Percentiles rank a stretch among this genome's conserved stretches.
Conservation (phyloP, 1,140 invertebrate genomes). For the Penaeus indicus region DNA sequence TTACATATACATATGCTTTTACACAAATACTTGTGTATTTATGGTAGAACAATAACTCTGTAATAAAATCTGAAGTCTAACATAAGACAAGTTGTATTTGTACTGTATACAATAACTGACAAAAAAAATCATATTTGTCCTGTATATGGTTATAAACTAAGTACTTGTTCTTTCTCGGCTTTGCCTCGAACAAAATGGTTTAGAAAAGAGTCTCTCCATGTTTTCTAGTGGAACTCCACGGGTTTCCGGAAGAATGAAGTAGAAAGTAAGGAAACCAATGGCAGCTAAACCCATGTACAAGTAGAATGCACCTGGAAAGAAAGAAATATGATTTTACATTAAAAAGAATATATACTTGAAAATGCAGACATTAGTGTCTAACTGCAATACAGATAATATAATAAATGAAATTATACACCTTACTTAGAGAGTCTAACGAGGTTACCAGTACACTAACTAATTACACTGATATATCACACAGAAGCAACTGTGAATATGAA, state of each 20-base stretch:
- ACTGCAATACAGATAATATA: too few species aligned
- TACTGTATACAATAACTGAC: too few species aligned
- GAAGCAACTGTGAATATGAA: too few species aligned
- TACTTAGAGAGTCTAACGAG: too few species aligned
- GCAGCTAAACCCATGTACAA: slow-evolving; percentile 73
- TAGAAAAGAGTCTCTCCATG: slow-evolving; percentile 72
- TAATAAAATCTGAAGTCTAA: neutral
- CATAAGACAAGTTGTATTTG: neutral
- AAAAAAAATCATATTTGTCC: neutral
- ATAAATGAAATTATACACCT: too few species aligned
- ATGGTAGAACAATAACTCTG: too few species aligned
- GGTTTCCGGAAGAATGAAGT: slow-evolving; percentile 74
- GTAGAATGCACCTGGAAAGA: slow-evolving; percentile 74
- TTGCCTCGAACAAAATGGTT: slow-evolving; percentile 33
- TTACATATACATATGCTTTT: neutral
- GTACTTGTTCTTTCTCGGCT: slow-evolving; percentile 8
- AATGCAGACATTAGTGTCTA: neutral
- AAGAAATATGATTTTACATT: slow-evolving; percentile 48
- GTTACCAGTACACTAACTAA: too few species aligned
- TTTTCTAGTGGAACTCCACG: slow-evolving; percentile 74
- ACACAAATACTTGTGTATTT: neutral
- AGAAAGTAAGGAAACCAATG: slow-evolving; percentile 73
- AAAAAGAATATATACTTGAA: neutral
- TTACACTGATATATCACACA: too few species aligned
- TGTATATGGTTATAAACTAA: neutral